A percentile compares a stretch with the other conserved stretches of the same genome.
Evolutionary conservation across 1,140 invertebrate species (phyloP).

Genomic region (Sycobia sp.): DNA sequence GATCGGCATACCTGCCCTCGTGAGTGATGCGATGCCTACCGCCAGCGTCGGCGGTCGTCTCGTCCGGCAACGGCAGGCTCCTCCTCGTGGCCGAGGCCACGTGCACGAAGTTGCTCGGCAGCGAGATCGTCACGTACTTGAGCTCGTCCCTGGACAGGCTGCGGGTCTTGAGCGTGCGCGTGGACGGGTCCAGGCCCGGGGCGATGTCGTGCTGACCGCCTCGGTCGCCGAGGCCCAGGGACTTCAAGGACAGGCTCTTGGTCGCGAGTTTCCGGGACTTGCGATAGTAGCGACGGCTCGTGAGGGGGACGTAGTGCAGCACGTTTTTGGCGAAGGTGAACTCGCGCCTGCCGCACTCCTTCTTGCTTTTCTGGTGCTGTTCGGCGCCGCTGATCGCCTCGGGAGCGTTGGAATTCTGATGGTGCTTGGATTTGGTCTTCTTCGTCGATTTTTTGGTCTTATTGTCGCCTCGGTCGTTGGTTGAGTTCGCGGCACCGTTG

Average conservation of each 20-base stretch:
- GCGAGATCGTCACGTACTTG: conserved; percentile 45
- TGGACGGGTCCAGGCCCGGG: neutral
- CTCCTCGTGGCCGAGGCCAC: conserved; percentile 51
- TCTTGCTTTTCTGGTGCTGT: neutral
- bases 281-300: conserved; percentile 35
- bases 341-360: conserved; percentile 40
- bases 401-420: too few species aligned
- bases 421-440: too few species aligned
- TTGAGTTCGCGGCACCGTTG: too few species aligned
- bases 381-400: neutral
- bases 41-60: conserved; percentile 1
- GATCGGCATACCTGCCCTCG: conserved; percentile 1
- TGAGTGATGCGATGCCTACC: neutral
- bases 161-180: conserved; percentile 30
- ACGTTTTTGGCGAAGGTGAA: conserved; percentile 47
- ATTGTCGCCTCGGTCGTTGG: neutral
- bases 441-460: too few species aligned
- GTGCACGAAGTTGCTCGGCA: conserved; percentile 55
- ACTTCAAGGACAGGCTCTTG: conserved; percentile 37
- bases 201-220: neutral
- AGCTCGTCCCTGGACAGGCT: conserved; percentile 41
- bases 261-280: conserved; percentile 22
- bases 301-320: conserved; percentile 48
- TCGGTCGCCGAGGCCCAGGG: conserved; percentile 1
- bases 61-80: conserved; percentile 33